These are phyloP conservation scores for Pseudococcus longispinus DNA, from an alignment of 2,888 invertebrate genomes.

Conservation along the genomic window DNA sequence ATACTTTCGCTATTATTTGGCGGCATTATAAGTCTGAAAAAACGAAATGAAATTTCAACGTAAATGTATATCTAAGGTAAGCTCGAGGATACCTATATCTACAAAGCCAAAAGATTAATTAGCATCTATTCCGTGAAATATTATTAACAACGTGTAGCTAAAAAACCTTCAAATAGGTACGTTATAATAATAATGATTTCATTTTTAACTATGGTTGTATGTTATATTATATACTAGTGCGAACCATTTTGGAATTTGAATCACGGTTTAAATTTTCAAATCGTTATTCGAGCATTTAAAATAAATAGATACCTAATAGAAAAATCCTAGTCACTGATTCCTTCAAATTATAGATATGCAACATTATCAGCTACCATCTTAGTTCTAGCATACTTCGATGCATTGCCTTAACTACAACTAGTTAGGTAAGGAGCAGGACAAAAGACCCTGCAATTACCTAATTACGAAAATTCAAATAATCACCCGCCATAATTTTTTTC, in stretches of 20 bases:
- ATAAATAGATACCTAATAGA: not conserved
- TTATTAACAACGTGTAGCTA: not conserved
- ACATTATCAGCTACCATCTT: not conserved
- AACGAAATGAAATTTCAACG: not conserved
- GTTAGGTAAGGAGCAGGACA: too few relatives aligned
- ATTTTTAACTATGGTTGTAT: not conserved
- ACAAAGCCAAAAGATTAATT: not conserved
- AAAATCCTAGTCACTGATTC: not conserved
- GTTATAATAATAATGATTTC: not conserved
- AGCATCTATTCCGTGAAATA: not conserved
- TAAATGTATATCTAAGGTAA: not conserved
- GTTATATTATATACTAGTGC: not conserved
- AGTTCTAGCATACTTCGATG: not conserved
- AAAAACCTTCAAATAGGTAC: not conserved
- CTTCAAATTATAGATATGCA: not conserved
- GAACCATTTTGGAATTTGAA: too few relatives aligned
- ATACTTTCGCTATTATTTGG: slow-evolving; percentile 37
- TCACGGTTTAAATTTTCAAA: too few relatives aligned
- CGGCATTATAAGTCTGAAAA: slow-evolving; percentile 42
- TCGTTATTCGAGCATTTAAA: not conserved
- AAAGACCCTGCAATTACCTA: too few relatives aligned
- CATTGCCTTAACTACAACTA: not conserved
- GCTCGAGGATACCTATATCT: not conserved
- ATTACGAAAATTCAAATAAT: not conserved
- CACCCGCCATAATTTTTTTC: too few relatives aligned